Percentiles rank a stretch among this genome's conserved stretches.
These are phyloP conservation scores for Narcine bancroftii DNA, from an alignment of 2,113 vertebrate genomes.

Conservation along the genomic window DNA sequence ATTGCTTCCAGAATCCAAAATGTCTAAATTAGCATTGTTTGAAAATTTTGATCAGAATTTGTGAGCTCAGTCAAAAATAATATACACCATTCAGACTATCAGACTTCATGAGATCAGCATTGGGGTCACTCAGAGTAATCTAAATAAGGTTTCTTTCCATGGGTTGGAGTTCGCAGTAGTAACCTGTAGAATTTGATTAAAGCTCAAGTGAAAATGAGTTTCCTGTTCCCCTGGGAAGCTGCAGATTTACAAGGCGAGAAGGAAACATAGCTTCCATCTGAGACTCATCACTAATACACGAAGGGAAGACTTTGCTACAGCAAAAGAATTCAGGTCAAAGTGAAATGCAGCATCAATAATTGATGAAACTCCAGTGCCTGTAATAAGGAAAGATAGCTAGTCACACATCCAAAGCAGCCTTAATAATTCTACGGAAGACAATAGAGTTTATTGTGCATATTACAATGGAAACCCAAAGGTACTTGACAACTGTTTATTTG, in stretches of 20 bases:
- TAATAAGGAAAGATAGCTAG: neutral
- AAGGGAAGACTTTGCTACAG: neutral
- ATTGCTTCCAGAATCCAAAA: neutral
- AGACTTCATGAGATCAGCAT: slow-evolving; percentile 1
- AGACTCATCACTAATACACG: slow-evolving; percentile 34
- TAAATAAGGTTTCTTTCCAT: slow-evolving; percentile 2
- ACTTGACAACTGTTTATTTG: neutral
- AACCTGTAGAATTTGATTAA: slow-evolving; percentile 25
- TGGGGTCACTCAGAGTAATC: neutral
- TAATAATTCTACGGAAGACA: slow-evolving; percentile 13
- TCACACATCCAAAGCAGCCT: slow-evolving; percentile 14
- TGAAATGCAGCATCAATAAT: slow-evolving; percentile 34
- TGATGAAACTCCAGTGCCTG: neutral
- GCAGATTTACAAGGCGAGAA: slow-evolving; percentile 21
- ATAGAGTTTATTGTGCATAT: neutral
- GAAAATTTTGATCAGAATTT: neutral
- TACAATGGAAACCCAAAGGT: neutral
- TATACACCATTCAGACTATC: neutral
- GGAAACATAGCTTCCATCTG: slow-evolving; percentile 31
- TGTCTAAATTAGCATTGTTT: neutral
- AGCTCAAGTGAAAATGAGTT: slow-evolving; percentile 30
- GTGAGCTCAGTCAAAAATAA: slow-evolving; percentile 19
- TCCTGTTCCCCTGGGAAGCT: neutral
- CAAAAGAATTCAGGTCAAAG: slow-evolving; percentile 28
- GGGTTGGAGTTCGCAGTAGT: neutral